Base-by-base conservation (phyloP, 2,113 vertebrate species). In the Labrus mixtus region DNA sequence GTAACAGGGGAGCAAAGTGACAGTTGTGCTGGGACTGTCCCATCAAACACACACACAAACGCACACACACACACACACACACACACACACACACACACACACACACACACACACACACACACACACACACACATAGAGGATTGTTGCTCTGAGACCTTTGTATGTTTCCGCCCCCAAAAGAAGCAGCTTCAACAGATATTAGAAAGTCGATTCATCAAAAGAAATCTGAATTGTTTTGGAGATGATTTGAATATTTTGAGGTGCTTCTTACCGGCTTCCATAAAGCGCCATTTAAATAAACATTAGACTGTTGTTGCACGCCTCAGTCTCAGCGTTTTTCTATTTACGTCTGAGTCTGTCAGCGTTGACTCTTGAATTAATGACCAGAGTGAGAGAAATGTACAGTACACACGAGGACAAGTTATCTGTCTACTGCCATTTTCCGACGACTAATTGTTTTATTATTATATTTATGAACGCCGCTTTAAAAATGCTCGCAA, bases 361-460 rank as follows among this genome's bases (percentile, higher is more conserved):
- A 79, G 22, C 41, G 0, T 7, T 57, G 78, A 82, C 87, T 78
- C 75, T 78, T 84, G 83, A 87, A 90, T 82, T 73, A 82, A 87
- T 78, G 88, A 68, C 84, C 84, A 0, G 3, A 25, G 71, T 73
- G 54, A 19, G 65, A 66, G 72, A 65, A 55, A 36, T 17, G 43
- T 70, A 61, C 76, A 73, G 71, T 20, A 67, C 70, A 78, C 68
- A 22, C 59, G 62, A 81, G 79, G 85, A 84, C 71, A 60, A 1
- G 11, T 37, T 81, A 79, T 91, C 90, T 90, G 90, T 91, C 91
- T 89, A 33, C 83, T 84, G 87, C 86, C 68, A 83, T 93, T 90
- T 88, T 74, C 68, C 54, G 23, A 41, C 58, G 56, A 74, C 85
- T 93, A 92, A 93, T 91, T 90, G 82, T 87, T 83, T 82, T 80